A percentile compares a stretch with the other conserved stretches of the same genome.
These are phyloP conservation scores for Oscheius sp. DNA, from an alignment of 2,888 invertebrate species.

Conservation along the genomic window DNA sequence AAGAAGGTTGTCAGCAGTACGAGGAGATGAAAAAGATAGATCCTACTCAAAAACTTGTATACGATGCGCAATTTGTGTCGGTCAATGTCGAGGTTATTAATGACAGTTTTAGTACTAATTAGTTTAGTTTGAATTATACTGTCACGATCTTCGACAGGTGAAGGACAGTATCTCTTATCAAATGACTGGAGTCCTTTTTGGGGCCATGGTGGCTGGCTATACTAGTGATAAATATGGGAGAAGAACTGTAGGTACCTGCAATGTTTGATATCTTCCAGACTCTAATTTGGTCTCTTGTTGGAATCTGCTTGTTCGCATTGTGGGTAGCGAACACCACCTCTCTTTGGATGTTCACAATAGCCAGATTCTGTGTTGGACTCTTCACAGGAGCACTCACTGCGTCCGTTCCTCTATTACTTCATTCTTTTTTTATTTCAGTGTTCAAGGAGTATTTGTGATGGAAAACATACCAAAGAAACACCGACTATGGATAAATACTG, in stretches of 20 bases:
- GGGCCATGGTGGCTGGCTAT: constrained; percentile 52
- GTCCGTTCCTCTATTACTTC: constrained; percentile 10
- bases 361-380: constrained; percentile 32
- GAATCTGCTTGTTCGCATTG: constrained; percentile 19
- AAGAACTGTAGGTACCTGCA: constrained; percentile 27
- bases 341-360: constrained; percentile 32
- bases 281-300: constrained; percentile 29
- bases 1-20: neutral
- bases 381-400: constrained; percentile 38
- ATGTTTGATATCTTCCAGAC: neutral
- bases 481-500: constrained; percentile 47
- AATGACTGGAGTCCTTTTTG: constrained; percentile 57
- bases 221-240: constrained; percentile 53
- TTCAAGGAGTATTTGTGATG: constrained; percentile 53
- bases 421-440: constrained; percentile 30
- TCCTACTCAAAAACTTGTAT: constrained; percentile 7
- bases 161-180: constrained; percentile 47
- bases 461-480: constrained; percentile 58
- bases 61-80: constrained; percentile 35
- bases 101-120: no score
- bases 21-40: neutral
- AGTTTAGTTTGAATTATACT: constrained; percentile 36
- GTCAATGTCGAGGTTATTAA: constrained; percentile 48
- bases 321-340: constrained; percentile 10
- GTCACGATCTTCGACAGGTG: constrained; percentile 25